Conservation (phyloP, 1,140 invertebrate genomes). For the Bicyclus anynana region DNA sequence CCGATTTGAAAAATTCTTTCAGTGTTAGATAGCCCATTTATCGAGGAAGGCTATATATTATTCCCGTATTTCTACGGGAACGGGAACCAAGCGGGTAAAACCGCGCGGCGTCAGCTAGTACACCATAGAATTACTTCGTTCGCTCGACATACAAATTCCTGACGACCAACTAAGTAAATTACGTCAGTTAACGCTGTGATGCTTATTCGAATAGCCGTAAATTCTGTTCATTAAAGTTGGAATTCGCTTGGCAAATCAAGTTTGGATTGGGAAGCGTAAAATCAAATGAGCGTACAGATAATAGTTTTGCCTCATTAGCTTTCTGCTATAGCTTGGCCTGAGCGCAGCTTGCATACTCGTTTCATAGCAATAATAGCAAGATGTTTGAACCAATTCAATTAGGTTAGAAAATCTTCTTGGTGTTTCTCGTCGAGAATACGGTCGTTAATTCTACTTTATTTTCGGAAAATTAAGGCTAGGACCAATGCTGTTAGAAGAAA, state of each 20-base stretch:
- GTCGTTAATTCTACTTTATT: no score
- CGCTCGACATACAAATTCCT: conserved; percentile 36
- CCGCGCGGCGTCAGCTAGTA: no score
- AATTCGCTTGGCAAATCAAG: conserved; percentile 35
- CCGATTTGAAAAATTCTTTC: no score
- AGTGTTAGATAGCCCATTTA: no score
- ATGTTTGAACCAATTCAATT: neutral
- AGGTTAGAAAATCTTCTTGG: neutral
- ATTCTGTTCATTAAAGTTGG: conserved; percentile 28
- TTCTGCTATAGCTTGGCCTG: conserved; percentile 32
- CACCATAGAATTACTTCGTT: conserved; percentile 22
- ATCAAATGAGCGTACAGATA: conserved; percentile 64
- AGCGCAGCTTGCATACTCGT: conserved; percentile 23
- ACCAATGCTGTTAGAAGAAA: no score
- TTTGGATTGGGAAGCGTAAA: conserved; percentile 52
- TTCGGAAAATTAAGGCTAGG: no score
- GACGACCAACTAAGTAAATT: conserved; percentile 45
- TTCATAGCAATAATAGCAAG: neutral
- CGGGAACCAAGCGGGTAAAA: no score
- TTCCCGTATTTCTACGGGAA: neutral
- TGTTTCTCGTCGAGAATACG: no score
- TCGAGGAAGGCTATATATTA: no score
- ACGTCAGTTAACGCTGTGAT: conserved; percentile 36
- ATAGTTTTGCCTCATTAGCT: conserved; percentile 56
- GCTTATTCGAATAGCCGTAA: conserved; percentile 31